Evolutionary conservation across 2,888 invertebrate species (phyloP).

Genomic region (Patella caerulea): DNA sequence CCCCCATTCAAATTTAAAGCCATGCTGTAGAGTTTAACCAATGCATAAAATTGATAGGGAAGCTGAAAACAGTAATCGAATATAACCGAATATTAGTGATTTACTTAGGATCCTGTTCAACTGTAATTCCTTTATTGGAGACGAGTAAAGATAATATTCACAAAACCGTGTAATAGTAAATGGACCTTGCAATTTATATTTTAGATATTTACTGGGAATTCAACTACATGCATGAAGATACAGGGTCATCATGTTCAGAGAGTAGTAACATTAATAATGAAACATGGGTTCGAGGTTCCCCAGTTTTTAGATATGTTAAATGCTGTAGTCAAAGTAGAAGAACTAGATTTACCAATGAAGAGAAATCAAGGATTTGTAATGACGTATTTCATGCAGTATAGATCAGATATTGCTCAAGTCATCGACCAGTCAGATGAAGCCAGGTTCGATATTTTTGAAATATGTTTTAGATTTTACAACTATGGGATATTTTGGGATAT

Average conservation of each 20-base stretch:
- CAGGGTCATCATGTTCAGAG: slow-evolving; percentile 64
- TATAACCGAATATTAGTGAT: too few relatives aligned
- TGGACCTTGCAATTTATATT: neutral
- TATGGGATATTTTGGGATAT: too few relatives aligned
- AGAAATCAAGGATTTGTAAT: slow-evolving; percentile 70
- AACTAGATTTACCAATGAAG: slow-evolving; percentile 69
- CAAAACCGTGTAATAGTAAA: too few relatives aligned
- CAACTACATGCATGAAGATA: slow-evolving; percentile 67
- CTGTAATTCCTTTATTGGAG: too few relatives aligned
- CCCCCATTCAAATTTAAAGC: too few relatives aligned
- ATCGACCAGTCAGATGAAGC: slow-evolving; percentile 60
- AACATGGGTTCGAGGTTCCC: slow-evolving; percentile 58
- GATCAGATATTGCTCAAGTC: slow-evolving; percentile 63
- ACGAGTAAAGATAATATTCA: too few relatives aligned
- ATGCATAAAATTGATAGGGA: too few relatives aligned
- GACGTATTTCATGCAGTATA: slow-evolving; percentile 70
- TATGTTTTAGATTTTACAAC: too few relatives aligned
- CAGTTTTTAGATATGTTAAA: slow-evolving; percentile 68
- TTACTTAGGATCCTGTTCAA: too few relatives aligned
- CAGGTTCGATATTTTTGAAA: slow-evolving; percentile 41
- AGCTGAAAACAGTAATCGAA: too few relatives aligned
- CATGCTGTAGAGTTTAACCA: too few relatives aligned
- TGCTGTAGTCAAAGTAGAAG: slow-evolving; percentile 69
- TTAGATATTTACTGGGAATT: slow-evolving; percentile 69
- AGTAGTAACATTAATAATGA: slow-evolving; percentile 63